A percentile compares a stretch with the other conserved stretches of the same genome.
phyloP scores from a whole-genome alignment of 2,888 invertebrate genomes.

The Didymodactylos carnosus region DNA sequence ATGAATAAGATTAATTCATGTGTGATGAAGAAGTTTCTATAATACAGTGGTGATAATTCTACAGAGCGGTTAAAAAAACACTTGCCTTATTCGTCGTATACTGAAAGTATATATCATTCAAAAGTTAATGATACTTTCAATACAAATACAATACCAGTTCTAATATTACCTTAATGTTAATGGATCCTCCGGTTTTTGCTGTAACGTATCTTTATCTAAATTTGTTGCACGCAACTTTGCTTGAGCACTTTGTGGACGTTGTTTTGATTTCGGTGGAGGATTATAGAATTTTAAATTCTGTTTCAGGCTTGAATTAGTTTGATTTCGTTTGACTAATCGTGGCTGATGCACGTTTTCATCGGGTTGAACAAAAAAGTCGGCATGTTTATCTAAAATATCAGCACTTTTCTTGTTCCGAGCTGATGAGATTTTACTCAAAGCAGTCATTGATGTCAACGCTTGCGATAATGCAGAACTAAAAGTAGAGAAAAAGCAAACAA shows the following conservation, averaged over 20 bases:
- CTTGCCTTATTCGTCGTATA: not conserved
- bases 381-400: not conserved
- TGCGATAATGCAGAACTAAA: not conserved
- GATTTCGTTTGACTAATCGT: not conserved
- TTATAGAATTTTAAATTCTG: not conserved
- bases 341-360: not conserved
- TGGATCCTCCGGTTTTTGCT: not conserved
- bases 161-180: not conserved
- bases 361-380: not conserved
- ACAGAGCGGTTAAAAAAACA: not conserved
- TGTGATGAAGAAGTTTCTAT: too few relatives aligned
- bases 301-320: not conserved
- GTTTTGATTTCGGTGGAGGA: not conserved
- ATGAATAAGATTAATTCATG: too few relatives aligned
- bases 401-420: not conserved
- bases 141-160: not conserved
- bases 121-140: too few relatives aligned
- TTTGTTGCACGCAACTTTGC: not conserved
- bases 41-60: too few relatives aligned
- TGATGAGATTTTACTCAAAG: not conserved
- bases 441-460: not conserved
- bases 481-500: not conserved
- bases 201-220: not conserved
- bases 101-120: not conserved
- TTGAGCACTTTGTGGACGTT: not conserved